Base-by-base conservation (phyloP, 64 coral and sea anemone species). In the Cladopsammia gracilis region DNA sequence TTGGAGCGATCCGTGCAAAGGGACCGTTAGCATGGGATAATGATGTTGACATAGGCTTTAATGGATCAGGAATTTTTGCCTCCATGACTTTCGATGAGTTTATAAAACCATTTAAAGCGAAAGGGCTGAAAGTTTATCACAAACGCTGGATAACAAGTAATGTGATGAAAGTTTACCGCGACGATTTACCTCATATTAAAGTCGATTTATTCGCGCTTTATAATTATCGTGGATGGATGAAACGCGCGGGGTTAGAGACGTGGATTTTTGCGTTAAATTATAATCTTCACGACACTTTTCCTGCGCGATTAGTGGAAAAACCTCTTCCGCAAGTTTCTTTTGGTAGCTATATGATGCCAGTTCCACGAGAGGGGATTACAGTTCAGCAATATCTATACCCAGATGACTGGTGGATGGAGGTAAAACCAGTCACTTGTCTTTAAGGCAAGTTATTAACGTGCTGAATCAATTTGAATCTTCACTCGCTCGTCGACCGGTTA, bases 21-120 rank as follows among this genome's bases (percentile, higher is more conserved):
- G 87, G 78, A 25, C 93, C 93, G 0, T 25, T 95, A 0, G 70
- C 93, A 5, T 95, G 93, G 93, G 93, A 95, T 46, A n/a, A 84
- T 46, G 93, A 95, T 52, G 93, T 90, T 2, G 93, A 95, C 53
- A 64, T 95, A 10, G 93, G 93, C 14, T 34, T 90, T 15, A 54
- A 49, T 8, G 76, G 45, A 7, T 49, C 72, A 24, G 86, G 58
- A 6, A 76, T 12, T 20, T 76, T 75, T 47, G 24, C 73, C 0
- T 59, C 51, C 4, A 68, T 82, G 57, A 71, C 7, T 20, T 65
- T 69, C 9, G 76, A 53, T 0, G 45, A 82, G 9, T 90, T 90
- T 34, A 34, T 71, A 12, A 51, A 62, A 20, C 34, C 61, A 7
- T 90, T 90, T 71, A 22, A 59, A 11, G 46, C 49, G 10, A 48